Conservation (phyloP, 2,888 invertebrate genomes). For the Netelia virgata region DNA sequence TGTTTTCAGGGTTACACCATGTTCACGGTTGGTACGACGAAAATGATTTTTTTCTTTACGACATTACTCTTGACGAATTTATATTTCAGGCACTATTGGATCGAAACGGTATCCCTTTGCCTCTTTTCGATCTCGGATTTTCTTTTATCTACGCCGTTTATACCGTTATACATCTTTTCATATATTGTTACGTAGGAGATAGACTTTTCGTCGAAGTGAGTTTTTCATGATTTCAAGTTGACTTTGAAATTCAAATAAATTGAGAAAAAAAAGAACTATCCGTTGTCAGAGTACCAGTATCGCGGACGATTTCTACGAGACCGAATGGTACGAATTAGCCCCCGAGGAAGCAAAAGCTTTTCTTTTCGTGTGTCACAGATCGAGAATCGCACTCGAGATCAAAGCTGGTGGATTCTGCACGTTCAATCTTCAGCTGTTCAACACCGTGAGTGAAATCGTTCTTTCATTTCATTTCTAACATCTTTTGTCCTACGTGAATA, state of each 20-base stretch:
- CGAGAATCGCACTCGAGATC: constrained; percentile 59
- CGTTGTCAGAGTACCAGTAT: constrained; percentile 16
- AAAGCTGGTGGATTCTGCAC: constrained; percentile 66
- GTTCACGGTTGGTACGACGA: constrained; percentile 59
- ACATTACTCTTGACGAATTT: not conserved
- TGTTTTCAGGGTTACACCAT: constrained; percentile 65
- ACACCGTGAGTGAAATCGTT: constrained; percentile 43
- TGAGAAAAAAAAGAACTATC: not conserved
- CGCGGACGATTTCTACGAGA: constrained; percentile 56
- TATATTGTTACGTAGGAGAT: constrained; percentile 75
- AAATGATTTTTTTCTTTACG: not conserved
- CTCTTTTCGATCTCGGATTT: constrained; percentile 53
- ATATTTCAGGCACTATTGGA: constrained; percentile 13
- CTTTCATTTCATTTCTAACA: not conserved
- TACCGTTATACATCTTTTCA: constrained; percentile 72
- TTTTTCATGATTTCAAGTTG: not conserved
- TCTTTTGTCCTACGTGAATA: not conserved
- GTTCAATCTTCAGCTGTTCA: constrained; percentile 60
- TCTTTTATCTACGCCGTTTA: constrained; percentile 64
- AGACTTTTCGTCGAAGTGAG: constrained; percentile 65
- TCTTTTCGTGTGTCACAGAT: constrained; percentile 56
- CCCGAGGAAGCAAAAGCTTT: constrained; percentile 54
- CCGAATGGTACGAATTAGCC: constrained; percentile 63
- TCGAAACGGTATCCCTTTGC: constrained; percentile 40
- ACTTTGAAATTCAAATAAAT: not conserved